Base-by-base conservation (phyloP, 1,140 invertebrate genomes). In the Halyomorpha halys region DNA sequence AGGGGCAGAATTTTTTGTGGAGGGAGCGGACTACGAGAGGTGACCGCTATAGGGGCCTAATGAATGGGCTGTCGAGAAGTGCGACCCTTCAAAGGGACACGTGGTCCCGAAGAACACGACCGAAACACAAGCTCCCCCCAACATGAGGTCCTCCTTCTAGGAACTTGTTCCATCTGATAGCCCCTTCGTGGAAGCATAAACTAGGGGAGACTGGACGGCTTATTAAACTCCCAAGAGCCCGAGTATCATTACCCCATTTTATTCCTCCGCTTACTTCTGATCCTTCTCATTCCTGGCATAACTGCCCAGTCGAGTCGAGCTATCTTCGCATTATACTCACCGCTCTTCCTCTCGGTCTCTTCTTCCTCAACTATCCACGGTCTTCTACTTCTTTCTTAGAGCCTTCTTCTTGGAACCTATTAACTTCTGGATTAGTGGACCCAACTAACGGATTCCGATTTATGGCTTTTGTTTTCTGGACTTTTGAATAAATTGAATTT, bases 221-320 rank as follows among this genome's bases (percentile, higher is more conserved):
- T 34, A 30, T 60, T 39, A 34, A 34, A 30, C 11, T 23, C 23
- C 54, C 21, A 9, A 25, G 16, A 8, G 5, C 2, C 54, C 54
- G 5, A 60, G 18, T 39, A 60, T 60, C 39, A 60, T 39, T 60
- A 60, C 15, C n/a, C 15, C 59, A 60, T 18, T 60, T 60, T 60
- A 30, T 39, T 60, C 18, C 13, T 60, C 30, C 34, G 21, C 47
- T 30, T 14, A 14, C n/a, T 44, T 13, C 23, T 21, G 62, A 25
- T 47, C 27, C n/a, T 23, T 25, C 62, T 14, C 49, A 44, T 49
- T 64, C 27, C 51, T 18, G 23, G 49, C 68, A 71, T 71, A 68
- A 70, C 69, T 59, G 23, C 53, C 13, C 53, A 19, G 49, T 8
- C 5, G 49, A 19, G 23, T 2, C 5, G 49, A 14, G 54, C 14